Base-by-base conservation (phyloP, 2,797 vertebrate species). In the Cirrhinus molitorella region DNA sequence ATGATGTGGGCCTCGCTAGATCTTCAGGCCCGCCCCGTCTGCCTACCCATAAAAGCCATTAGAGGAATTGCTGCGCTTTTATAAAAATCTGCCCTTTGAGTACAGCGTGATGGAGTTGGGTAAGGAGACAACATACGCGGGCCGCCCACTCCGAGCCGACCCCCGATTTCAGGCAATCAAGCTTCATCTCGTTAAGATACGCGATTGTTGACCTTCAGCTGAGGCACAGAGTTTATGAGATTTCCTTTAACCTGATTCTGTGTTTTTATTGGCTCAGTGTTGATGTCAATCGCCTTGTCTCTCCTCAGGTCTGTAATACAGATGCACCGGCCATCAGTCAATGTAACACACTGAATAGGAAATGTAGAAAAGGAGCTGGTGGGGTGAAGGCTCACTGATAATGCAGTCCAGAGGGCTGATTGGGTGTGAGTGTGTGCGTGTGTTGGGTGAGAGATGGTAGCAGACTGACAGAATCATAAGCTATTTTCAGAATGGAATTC, bases 201-300 rank as follows among this genome's bases (percentile, higher is more conserved):
- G 85, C 81, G 86, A 90, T 84, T 89, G 53, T 31, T 87, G 85
- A 89, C 86, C 85, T 87, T 90, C 65, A 73, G 87, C 47, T 61
- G 86, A 90, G 91, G 90, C 87, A 79, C 77, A 68, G 83, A 79
- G 89, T 91, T 93, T 90, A 93, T 90, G 90, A 91, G 90, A 92
- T 92, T 93, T 90, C 77, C 78, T 13, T 49, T 92, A 92, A 93
- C 91, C 90, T 84, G 49, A 85, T 94, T 92, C 90, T 74, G 86
- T 82, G 74, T 80, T 45, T 85, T 57, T 87, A 82, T 88, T 88
- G 72, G 82, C 72, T 85, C 83, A 37, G 83, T 87, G 83, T 84
- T 80, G 86, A 81, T 88, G 88, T 88, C 65, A 67, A 85, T 83
- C 6, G 63, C 25, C 49, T 77, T 34, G 85, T 74, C 71, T 34